Evolutionary conservation across 2,888 invertebrate genomes (phyloP).

Genomic region (Corythucha ciliata): DNA sequence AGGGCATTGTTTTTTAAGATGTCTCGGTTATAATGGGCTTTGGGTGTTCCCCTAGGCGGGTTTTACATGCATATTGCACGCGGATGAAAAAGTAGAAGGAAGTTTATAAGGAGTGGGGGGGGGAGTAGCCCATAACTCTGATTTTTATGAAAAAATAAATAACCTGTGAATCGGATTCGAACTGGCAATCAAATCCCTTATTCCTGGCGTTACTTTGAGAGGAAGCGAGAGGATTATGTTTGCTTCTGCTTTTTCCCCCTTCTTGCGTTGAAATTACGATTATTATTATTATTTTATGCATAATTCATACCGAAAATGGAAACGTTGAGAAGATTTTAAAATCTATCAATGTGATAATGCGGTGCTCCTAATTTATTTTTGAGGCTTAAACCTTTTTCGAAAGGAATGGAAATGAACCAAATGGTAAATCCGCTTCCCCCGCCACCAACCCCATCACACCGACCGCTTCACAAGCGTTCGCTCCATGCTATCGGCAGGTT

Average conservation of each 20-base stretch:
- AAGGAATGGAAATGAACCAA: too few relatives aligned
- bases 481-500: too few relatives aligned
- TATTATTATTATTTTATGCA: slow-evolving; percentile 17
- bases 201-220: neutral
- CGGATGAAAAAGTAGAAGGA: slow-evolving; percentile 9
- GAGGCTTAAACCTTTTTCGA: too few relatives aligned
- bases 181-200: slow-evolving; percentile 8
- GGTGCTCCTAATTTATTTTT: too few relatives aligned
- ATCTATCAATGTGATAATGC: slow-evolving; percentile 20
- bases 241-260: too few relatives aligned
- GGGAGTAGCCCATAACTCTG: neutral
- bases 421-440: too few relatives aligned
- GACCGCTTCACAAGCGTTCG: too few relatives aligned
- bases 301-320: slow-evolving; percentile 11
- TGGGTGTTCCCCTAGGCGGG: slow-evolving; percentile 1
- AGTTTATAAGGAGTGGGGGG: neutral
- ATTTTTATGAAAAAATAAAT: slow-evolving; percentile 20
- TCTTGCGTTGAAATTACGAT: slow-evolving; percentile 5
- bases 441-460: too few relatives aligned
- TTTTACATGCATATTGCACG: slow-evolving; percentile 21
- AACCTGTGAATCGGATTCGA: slow-evolving; percentile 6
- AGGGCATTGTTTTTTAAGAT: slow-evolving; percentile 31
- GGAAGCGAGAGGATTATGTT: too few relatives aligned
- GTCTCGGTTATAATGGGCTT: slow-evolving; percentile 26
- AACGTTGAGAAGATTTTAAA: neutral